Evolutionary conservation across 30 jellyfish, hydroid and myxozoan species (phyloP), one percentile per base, ranked within the genome.

Genomic region (Haliclystus octoradiatus): DNA sequence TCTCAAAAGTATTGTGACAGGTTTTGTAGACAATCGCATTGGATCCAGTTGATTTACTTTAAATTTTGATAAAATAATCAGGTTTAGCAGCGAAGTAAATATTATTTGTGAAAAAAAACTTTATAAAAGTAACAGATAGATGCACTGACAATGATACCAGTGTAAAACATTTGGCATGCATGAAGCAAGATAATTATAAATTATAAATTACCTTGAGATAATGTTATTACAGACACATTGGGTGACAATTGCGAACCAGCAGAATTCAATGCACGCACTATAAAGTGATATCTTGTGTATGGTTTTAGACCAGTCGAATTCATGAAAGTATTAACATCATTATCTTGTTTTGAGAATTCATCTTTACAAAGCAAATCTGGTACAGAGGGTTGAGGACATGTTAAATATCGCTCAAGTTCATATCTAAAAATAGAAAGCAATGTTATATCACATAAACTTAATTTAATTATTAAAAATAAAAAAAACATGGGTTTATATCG

Each of bases 331-430:
- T 2, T 3, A 9, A 49, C 27, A 27, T 86, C 74, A 19, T 80
- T 75, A 46, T 74, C 73, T 69, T 31, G 65, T 14, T 28, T 28
- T 25, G 24, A 61, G 4, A 33, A n/a, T 1, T 47, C 27, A 14
- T 79, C 66, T 13, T 23, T 49, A 34, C 88, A 73, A 50, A 85
- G 50, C 31, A 66, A 68, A 0, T 82, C 71, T 22, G 95, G 95
- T 33, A 73, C 35, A 26, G 94, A 65, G 24, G 73, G 72, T 72
- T 90, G 98, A 26, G 98, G 98, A 57, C 98, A 90, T 19, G 49
- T 40, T 47, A 34, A 77, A 26, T 73, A 70, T 29, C 64, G 75
- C 13, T 70, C 25, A 0, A 90, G 78, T 57, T 67, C 65, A 69
- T 90, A 90, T 82, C 97, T 88, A 52, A 31, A 46, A 62, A 29